Base-by-base conservation (phyloP, 2,888 invertebrate species). In the Quadroppia sp. region DNA sequence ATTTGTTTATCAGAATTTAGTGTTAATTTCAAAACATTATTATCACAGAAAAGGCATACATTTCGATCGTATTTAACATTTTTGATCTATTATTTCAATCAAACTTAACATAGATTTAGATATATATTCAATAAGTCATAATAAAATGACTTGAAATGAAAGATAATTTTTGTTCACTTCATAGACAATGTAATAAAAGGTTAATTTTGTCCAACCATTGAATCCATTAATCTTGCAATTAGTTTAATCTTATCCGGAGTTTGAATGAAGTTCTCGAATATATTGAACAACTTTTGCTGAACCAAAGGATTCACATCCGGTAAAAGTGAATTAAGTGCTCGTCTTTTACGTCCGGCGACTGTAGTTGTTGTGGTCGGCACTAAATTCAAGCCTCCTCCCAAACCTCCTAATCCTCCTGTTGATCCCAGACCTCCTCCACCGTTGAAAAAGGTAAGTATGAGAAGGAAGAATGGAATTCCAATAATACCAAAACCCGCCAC, bases 311-410 rank as follows among this genome's bases (percentile, higher is more conserved):
- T 72, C 2, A 50, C 56, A 3, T 28, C 59, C 13, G 72, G 45
- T 1, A 42, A 59, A 40, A 64, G 30, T 48, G 45, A 48, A 59
- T 30, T 45, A 6, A 67, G 11, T 32, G 30, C 61, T 53, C 45
- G n/a, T 13, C 61, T 32, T 30, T 64, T 72, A 20, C 74, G 74
- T 13, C 74, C 72, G n/a, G 72, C 23, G 7, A 74, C 74, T 20
- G 73, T 64, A 4, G 74, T 74, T 13, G 74, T 74, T 15, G 74
- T 56, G 32, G 74, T 74, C 23, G 74, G 74, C 30, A 74, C 61
- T 30, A 74, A 30, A 48, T 71, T 74, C 17, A 74, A n/a, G 11
- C 74, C 74, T 28, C 74, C 74, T 28, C 59, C 61, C 20, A 64
- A 0, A n/a, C 61, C 61, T 28, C 30, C 23, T 4, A 28, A 67